Evolutionary conservation across 2,113 vertebrate genomes (phyloP), one percentile per base, ranked within the genome.

Genomic region (Rostratula benghalensis): DNA sequence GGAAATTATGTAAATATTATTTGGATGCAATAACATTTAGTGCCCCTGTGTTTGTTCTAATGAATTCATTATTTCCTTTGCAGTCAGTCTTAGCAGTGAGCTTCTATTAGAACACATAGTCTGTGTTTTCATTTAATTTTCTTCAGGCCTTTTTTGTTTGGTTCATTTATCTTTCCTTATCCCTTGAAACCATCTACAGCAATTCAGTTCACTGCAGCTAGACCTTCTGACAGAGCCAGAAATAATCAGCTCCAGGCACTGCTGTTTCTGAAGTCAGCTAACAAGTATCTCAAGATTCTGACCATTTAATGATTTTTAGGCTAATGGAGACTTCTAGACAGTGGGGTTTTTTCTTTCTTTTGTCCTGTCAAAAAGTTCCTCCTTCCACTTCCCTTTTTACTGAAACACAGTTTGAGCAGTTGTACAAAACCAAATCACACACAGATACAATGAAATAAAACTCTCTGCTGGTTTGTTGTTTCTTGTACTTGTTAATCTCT

Each of bases 101-200:
- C 69, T 74, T 95, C 83, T 93, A 83, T 93, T 94, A 93, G 76
- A 94, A 87, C 65, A 67, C 46, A 77, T 85, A 91, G 75, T 88
- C 92, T 90, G 76, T 97, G 89, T 93, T 97, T 97, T 97, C 80
- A 87, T 97, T 98, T 97, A 76, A 97, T 97, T 97, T 98, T 97
- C 97, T 97, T 39, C 56, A 96, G 96, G 93, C 46, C 71, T 92
- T 96, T 95, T 97, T 91, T 59, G 7, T 96, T 95, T 94, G 70
- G 41, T 80, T 97, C 81, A 74, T 93, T 97, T 96, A 96, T 97
- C 96, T 98, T 95, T 67, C 35, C 74, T 98, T 97, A 97, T 97
- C 97, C 92, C 95, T 92, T 89, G 60, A 87, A 97, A 91, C 48
- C 80, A 92, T 91, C 89, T 88, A 86, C 51, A 22, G 27, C 94